Conservation (phyloP, 2,888 invertebrate species). For the Cynaeus angustus region DNA sequence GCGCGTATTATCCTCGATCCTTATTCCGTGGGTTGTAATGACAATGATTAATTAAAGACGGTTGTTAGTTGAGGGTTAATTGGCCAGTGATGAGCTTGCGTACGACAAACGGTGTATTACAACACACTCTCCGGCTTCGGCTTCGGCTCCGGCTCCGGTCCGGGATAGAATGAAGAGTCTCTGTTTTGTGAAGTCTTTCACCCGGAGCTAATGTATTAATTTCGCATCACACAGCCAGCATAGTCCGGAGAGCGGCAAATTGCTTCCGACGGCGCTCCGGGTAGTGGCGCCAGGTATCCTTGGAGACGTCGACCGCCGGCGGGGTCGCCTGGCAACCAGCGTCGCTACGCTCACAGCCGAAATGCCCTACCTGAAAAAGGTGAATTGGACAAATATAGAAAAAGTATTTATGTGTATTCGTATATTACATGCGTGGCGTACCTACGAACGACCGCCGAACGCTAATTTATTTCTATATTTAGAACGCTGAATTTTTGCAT, state of each 20-base stretch:
- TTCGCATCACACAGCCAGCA: slow-evolving; percentile 62
- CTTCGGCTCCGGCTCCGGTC: too few relatives aligned
- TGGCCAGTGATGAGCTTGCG: slow-evolving; percentile 49
- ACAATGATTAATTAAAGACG: slow-evolving; percentile 51
- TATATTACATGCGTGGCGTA: not conserved
- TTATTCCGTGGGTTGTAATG: slow-evolving; percentile 33
- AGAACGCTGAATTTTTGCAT: slow-evolving; percentile 6
- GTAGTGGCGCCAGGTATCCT: slow-evolving; percentile 76
- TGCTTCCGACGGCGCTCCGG: slow-evolving; percentile 76
- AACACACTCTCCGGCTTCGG: too few relatives aligned
- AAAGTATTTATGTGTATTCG: slow-evolving; percentile 36
- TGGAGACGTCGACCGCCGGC: slow-evolving; percentile 72
- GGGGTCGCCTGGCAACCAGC: slow-evolving; percentile 74
- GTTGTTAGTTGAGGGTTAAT: slow-evolving; percentile 49
- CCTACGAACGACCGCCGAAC: not conserved
- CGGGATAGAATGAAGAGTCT: slow-evolving; percentile 60
- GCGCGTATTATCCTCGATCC: slow-evolving; percentile 44
- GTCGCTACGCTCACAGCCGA: slow-evolving; percentile 68
- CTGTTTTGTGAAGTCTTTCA: slow-evolving; percentile 62
- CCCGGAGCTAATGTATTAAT: slow-evolving; percentile 68
- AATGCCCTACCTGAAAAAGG: slow-evolving; percentile 63
- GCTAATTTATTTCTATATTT: slow-evolving; percentile 21
- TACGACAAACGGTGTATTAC: slow-evolving; percentile 37
- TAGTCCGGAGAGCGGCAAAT: slow-evolving; percentile 71
- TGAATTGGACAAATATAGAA: slow-evolving; percentile 53